A percentile compares a stretch with the other conserved stretches of the same genome.
phyloP scores from a whole-genome alignment of 2,113 vertebrate species.

The Pluvialis apricaria region DNA sequence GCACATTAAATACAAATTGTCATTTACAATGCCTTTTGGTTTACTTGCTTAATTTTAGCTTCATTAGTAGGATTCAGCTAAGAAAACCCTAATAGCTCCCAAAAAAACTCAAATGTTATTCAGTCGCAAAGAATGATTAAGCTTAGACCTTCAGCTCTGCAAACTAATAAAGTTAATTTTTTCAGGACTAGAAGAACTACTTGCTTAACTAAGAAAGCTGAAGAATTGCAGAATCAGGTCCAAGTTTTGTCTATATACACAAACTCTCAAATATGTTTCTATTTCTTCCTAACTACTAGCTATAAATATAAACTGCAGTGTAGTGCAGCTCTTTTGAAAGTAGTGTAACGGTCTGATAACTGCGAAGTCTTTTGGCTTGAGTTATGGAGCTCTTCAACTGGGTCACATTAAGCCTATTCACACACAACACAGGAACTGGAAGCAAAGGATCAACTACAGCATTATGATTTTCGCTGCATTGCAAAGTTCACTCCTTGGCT shows the following conservation, averaged over 20 bases:
- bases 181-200: background rate
- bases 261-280: background rate
- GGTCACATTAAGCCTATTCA: background rate
- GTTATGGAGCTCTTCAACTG: background rate
- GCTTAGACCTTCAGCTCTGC: background rate
- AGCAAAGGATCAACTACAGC: background rate
- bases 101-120: background rate
- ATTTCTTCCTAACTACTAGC: background rate
- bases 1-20: background rate
- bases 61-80: background rate
- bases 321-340: background rate
- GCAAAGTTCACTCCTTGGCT: background rate
- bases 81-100: conserved; percentile 4
- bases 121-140: background rate
- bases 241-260: background rate
- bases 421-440: background rate
- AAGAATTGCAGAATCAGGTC: background rate
- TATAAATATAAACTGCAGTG: background rate
- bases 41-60: conserved; percentile 26
- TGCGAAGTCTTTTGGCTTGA: background rate
- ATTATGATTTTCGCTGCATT: background rate
- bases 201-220: background rate
- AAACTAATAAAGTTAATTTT: background rate
- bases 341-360: background rate
- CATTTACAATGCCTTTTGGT: conserved; percentile 14